A percentile compares a stretch with the other conserved stretches of the same genome.
Evolutionary conservation across 2,113 vertebrate genomes (phyloP).

Genomic region (Periophthalmodon schlosseri): DNA sequence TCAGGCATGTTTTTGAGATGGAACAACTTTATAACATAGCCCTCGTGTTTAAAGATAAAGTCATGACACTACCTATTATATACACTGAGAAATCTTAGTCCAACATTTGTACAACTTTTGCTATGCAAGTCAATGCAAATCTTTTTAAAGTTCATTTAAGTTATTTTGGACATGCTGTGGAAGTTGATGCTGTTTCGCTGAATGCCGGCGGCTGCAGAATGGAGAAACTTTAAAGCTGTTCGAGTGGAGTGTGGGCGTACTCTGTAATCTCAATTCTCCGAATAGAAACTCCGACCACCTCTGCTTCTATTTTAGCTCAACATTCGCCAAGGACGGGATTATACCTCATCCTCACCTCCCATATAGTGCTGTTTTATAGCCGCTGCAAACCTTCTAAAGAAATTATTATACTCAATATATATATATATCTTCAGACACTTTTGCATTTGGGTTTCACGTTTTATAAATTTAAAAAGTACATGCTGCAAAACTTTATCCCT

Average conservation of each 20-base stretch:
- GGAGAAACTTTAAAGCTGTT: slow-evolving; percentile 15
- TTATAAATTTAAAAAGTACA: not conserved
- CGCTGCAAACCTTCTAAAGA: slow-evolving; percentile 25
- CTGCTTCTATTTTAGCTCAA: slow-evolving; percentile 44
- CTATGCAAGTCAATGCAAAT: not conserved
- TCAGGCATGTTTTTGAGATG: too few species aligned
- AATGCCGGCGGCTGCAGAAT: slow-evolving; percentile 27
- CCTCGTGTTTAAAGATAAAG: too few species aligned
- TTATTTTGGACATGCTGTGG: not conserved
- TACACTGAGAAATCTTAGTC: not conserved
- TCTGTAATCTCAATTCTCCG: slow-evolving; percentile 50
- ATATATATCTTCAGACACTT: not conserved
- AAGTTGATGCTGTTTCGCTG: slow-evolving; percentile 5
- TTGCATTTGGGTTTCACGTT: not conserved
- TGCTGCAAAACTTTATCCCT: too few species aligned
- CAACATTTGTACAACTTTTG: not conserved
- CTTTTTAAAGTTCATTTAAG: not conserved
- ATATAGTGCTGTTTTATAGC: slow-evolving; percentile 18
- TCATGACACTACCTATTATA: too few species aligned
- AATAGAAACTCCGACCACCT: slow-evolving; percentile 43
- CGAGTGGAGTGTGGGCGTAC: not conserved
- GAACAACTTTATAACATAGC: too few species aligned
- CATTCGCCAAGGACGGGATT: slow-evolving; percentile 32
- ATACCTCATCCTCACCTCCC: slow-evolving; percentile 26
- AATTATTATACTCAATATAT: slow-evolving; percentile 27